Base-by-base conservation (phyloP, 2,888 invertebrate genomes). In the Cosmopolites sordidus region DNA sequence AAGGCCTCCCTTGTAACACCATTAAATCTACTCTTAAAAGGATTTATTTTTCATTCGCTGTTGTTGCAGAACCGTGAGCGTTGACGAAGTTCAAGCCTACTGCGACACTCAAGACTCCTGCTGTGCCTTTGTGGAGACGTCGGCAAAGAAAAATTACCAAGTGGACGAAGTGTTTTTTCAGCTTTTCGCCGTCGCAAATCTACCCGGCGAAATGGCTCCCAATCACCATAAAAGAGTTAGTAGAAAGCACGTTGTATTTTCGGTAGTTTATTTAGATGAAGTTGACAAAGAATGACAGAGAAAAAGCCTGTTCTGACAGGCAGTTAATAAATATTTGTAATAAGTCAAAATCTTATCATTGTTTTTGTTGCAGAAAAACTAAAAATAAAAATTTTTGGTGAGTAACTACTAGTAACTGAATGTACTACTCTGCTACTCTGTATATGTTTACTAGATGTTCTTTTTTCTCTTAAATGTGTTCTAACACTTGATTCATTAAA, bases 181-280 rank as follows among this genome's bases (percentile, higher is more conserved):
- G 63, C 79, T 92, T 9, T 92, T 92, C 72, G 81, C 86, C 49
- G 83, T 89, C 43, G 89, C 90, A 18, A 88, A 89, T 69, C 74
- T 92, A 53, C 92, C 92, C 0, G 74, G 88, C 64, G 92, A 92
- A 76, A 92, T 92, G 92, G 89, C 90, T 15, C 89, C 89, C 0
- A 89, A 90, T 66, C 86, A 90, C 69, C 92, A 92, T 73, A 85
- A 89, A 66, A 81, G 87, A 54, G 86, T 91, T 40, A 84, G 83
- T 64, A 5, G 4, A 18, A 16, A 22, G 22, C 22, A 22, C 22
- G 22, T 8, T 22, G 22, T 22, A 22, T 8, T 22, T 5, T 8
- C 38, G 22, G 8, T 22, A 22, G 22, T 22, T 22, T 22, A n/a
- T 22, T 22, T 22, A 22, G 22, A 22, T 22, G 8, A 22, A 8